A percentile compares a stretch with the other conserved stretches of the same genome.
phyloP scores from a whole-genome alignment of 2,797 vertebrate species.

The Mormyrops boulengeri region DNA sequence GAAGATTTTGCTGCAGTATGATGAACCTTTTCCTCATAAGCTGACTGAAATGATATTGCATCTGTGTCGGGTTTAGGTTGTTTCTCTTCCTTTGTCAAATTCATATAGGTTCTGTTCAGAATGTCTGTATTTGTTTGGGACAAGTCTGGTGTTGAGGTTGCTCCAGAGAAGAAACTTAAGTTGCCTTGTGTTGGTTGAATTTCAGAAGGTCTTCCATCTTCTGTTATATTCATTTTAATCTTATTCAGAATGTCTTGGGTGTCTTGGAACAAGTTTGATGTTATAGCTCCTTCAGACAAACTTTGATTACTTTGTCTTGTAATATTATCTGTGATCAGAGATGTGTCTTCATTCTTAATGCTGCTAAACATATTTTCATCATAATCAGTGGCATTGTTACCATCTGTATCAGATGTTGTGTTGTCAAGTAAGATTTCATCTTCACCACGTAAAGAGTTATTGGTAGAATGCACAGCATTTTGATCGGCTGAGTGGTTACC shows the following conservation, averaged over 20 bases:
- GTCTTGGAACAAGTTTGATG: neutral
- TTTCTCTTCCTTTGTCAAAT: neutral
- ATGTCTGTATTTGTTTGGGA: neutral
- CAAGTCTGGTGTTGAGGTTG: neutral
- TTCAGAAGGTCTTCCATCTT: neutral
- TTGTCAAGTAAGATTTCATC: conserved; percentile 11
- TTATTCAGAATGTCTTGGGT: neutral
- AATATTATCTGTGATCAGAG: neutral
- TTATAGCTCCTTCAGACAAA: neutral
- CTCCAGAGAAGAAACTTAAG: neutral
- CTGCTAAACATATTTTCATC: conserved; percentile 3
- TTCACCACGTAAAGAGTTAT: neutral
- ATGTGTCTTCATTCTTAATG: conserved; percentile 23
- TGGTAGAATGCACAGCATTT: conserved; percentile 6
- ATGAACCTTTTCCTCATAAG: conserved; percentile 14
- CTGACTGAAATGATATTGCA: neutral
- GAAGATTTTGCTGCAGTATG: conserved; percentile 29
- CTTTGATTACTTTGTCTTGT: neutral
- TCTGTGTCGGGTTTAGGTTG: neutral
- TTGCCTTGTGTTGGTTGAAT: conserved; percentile 5
- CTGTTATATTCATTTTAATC: neutral
- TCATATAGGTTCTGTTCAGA: neutral
- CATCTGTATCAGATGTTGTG: neutral
- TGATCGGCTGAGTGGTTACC: neutral
- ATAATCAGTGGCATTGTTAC: conserved; percentile 20